Percentiles rank a stretch among this genome's conserved stretches.
Evolutionary conservation across 2,797 vertebrate genomes (phyloP).

Genomic region (Tangara arthus): DNA sequence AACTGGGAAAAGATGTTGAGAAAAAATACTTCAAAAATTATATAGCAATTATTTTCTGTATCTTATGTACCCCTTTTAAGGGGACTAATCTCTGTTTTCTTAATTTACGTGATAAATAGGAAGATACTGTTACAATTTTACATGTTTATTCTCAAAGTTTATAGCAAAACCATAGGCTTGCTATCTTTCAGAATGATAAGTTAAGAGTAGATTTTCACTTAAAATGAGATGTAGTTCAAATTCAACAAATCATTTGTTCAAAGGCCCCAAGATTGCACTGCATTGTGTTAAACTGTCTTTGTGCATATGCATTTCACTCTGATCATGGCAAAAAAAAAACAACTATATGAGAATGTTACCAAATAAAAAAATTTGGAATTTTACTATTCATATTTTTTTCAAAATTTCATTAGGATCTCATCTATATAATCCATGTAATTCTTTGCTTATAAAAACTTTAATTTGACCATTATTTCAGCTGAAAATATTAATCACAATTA

Average conservation of each 20-base stretch:
- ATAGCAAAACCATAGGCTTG: not conserved
- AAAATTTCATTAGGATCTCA: not conserved
- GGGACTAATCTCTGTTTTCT: not conserved
- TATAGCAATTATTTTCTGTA: not conserved
- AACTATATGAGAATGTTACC: not conserved
- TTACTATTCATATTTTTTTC: not conserved
- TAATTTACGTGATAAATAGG: not conserved
- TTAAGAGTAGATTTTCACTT: not conserved
- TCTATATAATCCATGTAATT: not conserved
- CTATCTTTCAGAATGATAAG: not conserved
- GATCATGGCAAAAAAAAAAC: not conserved
- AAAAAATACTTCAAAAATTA: not conserved
- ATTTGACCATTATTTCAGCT: not conserved
- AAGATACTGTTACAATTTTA: not conserved
- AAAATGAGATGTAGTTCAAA: not conserved
- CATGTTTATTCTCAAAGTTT: not conserved
- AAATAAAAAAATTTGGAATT: not conserved
- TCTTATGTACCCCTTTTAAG: not conserved
- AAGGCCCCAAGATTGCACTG: not conserved
- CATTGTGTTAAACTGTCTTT: not conserved
- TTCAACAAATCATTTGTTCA: not conserved
- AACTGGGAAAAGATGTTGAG: not conserved
- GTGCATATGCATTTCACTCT: not conserved
- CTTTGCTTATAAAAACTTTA: not conserved
- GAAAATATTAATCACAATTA: not conserved